Conservation (phyloP, 64 coral and sea anemone species). For the Montipora capricornis region DNA sequence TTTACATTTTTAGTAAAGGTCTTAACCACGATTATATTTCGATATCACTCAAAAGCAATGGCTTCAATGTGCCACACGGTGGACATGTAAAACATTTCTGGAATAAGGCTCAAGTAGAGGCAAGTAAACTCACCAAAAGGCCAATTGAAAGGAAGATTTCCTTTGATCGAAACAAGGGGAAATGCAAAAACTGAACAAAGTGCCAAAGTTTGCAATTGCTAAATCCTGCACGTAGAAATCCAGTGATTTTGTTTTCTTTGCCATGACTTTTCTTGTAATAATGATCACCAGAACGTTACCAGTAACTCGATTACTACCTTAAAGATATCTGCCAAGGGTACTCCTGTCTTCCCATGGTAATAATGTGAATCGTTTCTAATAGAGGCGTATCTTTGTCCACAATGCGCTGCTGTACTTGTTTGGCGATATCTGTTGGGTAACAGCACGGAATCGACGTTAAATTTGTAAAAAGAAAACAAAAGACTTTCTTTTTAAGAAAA, state of each 20-base stretch:
- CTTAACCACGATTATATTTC: conserved; percentile 2
- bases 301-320: conserved; percentile 13
- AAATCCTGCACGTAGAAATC: conserved; percentile 63
- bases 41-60: conserved; percentile 70
- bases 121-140: conserved; percentile 65
- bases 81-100: conserved; percentile 61
- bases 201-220: conserved; percentile 72
- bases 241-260: conserved; percentile 24
- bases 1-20: neutral
- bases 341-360: neutral
- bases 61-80: conserved; percentile 70
- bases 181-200: no score
- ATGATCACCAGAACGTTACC: conserved; percentile 60
- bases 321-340: neutral
- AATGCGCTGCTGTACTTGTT: no score
- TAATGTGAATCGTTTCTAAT: neutral
- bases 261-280: conserved; percentile 22
- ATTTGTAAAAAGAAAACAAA: no score
- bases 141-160: conserved; percentile 62
- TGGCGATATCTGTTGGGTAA: no score
- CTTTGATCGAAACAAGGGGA: no score
- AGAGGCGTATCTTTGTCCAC: neutral
- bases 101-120: conserved; percentile 54
- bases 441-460: no score
- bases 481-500: no score